A percentile compares a stretch with the other conserved stretches of the same genome.
Conservation (phyloP, 2,797 vertebrate genomes). For the Parauchenoglanis ngamensis region DNA sequence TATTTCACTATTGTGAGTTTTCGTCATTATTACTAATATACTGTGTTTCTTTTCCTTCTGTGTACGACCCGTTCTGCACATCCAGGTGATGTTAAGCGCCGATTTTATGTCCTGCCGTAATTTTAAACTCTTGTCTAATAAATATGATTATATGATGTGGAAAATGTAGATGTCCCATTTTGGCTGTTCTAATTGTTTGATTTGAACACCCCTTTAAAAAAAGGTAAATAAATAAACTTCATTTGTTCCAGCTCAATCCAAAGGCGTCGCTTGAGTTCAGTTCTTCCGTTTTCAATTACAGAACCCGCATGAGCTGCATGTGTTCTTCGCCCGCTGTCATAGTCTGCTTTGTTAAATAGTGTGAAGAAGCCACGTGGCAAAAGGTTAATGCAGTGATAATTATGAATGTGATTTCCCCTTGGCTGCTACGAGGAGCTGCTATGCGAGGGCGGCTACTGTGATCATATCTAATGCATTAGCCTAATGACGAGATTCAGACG, state of each 20-base stretch:
- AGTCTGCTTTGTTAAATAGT: slow-evolving; percentile 51
- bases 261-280: not conserved
- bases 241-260: not conserved
- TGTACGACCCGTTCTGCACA: not conserved
- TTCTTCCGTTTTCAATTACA: slow-evolving; percentile 31
- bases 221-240: too few species aligned
- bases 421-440: slow-evolving; percentile 61
- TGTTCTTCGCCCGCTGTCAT: slow-evolving; percentile 39
- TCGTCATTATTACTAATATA: not conserved
- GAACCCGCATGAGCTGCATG: slow-evolving; percentile 36
- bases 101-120: not conserved
- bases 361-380: slow-evolving; percentile 71
- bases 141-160: not conserved
- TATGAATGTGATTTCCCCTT: slow-evolving; percentile 75
- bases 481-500: slow-evolving; percentile 76
- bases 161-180: slow-evolving; percentile 14
- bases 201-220: not conserved
- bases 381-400: slow-evolving; percentile 82
- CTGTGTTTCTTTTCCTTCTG: not conserved
- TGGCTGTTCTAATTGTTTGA: slow-evolving; percentile 13
- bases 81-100: not conserved
- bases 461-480: slow-evolving; percentile 78
- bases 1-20: not conserved
- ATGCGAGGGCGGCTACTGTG: slow-evolving; percentile 63
- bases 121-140: not conserved